A percentile compares a stretch with the other conserved stretches of the same genome.
These are phyloP conservation scores for Heliconius congener DNA, from an alignment of 1,140 invertebrate species.

Conservation along the genomic window DNA sequence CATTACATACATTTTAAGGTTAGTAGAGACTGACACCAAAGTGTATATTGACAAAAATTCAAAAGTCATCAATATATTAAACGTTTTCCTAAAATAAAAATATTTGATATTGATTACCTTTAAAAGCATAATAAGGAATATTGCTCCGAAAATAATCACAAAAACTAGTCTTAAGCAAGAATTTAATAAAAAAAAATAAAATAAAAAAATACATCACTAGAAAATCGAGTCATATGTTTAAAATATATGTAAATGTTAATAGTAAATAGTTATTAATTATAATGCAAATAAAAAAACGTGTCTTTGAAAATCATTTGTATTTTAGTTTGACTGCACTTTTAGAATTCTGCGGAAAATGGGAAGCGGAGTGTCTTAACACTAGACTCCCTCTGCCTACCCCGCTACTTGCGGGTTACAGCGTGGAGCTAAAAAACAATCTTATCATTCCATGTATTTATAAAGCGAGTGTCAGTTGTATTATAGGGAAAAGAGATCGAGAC, in stretches of 20 bases:
- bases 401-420: no score
- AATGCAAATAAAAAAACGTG: not conserved
- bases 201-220: not conserved
- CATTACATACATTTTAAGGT: not conserved
- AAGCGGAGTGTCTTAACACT: no score
- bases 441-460: not conserved
- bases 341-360: no score
- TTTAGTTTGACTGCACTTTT: not conserved
- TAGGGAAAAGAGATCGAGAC: no score
- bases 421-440: not conserved
- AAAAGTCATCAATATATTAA: no score
- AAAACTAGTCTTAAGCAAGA: not conserved
- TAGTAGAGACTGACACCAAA: constrained; percentile 1
- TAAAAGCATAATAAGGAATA: no score
- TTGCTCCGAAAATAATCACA: not conserved
- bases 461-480: not conserved
- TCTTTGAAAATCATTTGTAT: not conserved
- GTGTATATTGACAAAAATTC: not conserved
- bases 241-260: not conserved
- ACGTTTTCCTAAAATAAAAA: no score
- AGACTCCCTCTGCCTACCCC: no score
- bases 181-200: not conserved
- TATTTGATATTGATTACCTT: no score
- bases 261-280: not conserved
- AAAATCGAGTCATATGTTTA: not conserved